These are phyloP conservation scores for Vipera latastei DNA, from an alignment of 2,797 vertebrate genomes.

Conservation along the genomic window DNA sequence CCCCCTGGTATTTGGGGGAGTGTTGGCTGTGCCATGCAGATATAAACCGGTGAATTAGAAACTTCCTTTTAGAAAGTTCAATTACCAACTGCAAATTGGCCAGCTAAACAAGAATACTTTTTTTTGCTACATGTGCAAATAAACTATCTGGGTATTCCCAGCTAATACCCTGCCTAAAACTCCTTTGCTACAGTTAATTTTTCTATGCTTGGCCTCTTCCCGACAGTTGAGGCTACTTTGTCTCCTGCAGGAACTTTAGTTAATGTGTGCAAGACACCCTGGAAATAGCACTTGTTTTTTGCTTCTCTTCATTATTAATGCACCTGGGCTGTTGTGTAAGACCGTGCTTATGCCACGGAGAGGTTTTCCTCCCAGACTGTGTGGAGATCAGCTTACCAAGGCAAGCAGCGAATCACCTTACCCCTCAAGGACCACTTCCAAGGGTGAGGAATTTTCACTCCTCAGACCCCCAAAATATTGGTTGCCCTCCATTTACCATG, in stretches of 20 bases:
- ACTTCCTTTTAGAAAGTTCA: background rate
- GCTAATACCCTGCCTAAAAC: too few species aligned
- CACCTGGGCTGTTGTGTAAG: constrained; percentile 29
- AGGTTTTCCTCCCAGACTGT: constrained; percentile 48
- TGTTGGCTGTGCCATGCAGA: too few species aligned
- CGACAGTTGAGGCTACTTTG: constrained; percentile 25
- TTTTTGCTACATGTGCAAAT: background rate
- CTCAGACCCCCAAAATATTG: background rate
- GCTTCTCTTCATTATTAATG: constrained; percentile 54
- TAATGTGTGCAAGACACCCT: constrained; percentile 45
- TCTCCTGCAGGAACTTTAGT: constrained; percentile 23
- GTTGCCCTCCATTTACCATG: background rate
- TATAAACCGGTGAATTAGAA: too few species aligned
- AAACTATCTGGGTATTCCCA: too few species aligned
- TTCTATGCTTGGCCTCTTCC: constrained; percentile 13
- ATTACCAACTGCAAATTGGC: background rate
- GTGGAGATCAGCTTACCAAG: constrained; percentile 56
- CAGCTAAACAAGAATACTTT: background rate
- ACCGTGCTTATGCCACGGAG: background rate
- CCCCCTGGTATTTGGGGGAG: background rate
- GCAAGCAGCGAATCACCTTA: constrained; percentile 51
- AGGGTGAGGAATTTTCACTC: background rate
- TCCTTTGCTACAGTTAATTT: background rate
- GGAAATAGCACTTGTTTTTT: constrained; percentile 20
- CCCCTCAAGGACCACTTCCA: too few species aligned